Percentiles rank a stretch among this genome's conserved stretches.
Evolutionary conservation across 2,113 vertebrate genomes (phyloP).

Genomic region (Leptodactylus fuscus): DNA sequence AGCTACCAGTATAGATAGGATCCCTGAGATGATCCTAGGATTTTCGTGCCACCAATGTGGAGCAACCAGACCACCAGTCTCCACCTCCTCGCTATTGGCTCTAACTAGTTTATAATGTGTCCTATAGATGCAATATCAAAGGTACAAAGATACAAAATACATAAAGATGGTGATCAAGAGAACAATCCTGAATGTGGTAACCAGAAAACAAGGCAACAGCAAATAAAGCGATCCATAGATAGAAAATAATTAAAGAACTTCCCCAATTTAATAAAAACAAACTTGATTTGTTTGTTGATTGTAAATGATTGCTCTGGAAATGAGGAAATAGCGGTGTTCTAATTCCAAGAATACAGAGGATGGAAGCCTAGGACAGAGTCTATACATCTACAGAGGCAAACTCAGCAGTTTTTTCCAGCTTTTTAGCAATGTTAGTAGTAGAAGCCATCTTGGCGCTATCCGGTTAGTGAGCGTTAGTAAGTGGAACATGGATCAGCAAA

Average conservation of each 20-base stretch:
- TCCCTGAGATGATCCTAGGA: too few relatives aligned
- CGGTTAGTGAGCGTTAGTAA: constrained; percentile 53
- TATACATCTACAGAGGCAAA: not conserved
- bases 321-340: not conserved
- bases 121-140: too few relatives aligned
- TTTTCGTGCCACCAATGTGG: too few relatives aligned
- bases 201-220: not conserved
- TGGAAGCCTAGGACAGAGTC: not conserved
- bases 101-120: too few relatives aligned
- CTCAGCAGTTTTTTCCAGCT: not conserved
- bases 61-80: too few relatives aligned
- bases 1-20: too few relatives aligned
- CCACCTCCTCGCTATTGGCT: too few relatives aligned
- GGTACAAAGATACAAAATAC: not conserved
- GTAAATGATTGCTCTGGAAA: not conserved
- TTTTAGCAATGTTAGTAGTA: constrained; percentile 35
- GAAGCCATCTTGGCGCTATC: constrained; percentile 16
- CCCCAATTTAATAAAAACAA: not conserved
- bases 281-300: not conserved
- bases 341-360: not conserved
- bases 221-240: not conserved
- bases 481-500: constrained; percentile 41
- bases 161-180: not conserved
- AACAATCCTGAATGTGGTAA: too few relatives aligned
- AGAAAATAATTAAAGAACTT: not conserved